Evolutionary conservation across 2,888 invertebrate species (phyloP).

Genomic region (Dione vanillae): DNA sequence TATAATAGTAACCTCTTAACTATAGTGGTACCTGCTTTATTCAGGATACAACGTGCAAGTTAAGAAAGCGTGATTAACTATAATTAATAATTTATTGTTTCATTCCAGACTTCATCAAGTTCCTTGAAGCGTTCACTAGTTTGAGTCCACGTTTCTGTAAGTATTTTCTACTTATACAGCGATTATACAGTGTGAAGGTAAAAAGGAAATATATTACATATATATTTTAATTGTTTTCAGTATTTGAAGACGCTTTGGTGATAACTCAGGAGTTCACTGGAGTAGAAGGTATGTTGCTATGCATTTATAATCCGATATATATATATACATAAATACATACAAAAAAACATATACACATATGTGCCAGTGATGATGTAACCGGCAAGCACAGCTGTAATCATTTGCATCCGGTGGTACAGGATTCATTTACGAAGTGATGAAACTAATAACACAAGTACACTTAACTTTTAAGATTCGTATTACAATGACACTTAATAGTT

Average conservation of each 20-base stretch:
- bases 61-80: not conserved
- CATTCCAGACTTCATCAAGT: constrained; percentile 47
- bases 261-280: constrained; percentile 25
- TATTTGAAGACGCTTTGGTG: constrained; percentile 33
- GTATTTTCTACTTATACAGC: constrained; percentile 42
- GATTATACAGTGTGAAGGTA: no score
- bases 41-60: not conserved
- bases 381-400: no score
- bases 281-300: constrained; percentile 27
- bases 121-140: constrained; percentile 44
- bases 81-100: not conserved
- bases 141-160: constrained; percentile 45
- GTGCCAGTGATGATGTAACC: no score
- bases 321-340: no score
- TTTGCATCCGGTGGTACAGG: no score
- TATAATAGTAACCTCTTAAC: no score
- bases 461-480: no score
- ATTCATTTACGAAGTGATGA: no score
- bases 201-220: no score
- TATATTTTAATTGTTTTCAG: not conserved
- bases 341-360: no score
- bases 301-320: not conserved
- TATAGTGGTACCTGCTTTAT: not conserved
- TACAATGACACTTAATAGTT: no score
- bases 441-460: no score